A percentile compares a stretch with the other conserved stretches of the same genome.
Evolutionary conservation across 2,888 invertebrate species (phyloP).

Genomic region (Dryadula phaetusa): DNA sequence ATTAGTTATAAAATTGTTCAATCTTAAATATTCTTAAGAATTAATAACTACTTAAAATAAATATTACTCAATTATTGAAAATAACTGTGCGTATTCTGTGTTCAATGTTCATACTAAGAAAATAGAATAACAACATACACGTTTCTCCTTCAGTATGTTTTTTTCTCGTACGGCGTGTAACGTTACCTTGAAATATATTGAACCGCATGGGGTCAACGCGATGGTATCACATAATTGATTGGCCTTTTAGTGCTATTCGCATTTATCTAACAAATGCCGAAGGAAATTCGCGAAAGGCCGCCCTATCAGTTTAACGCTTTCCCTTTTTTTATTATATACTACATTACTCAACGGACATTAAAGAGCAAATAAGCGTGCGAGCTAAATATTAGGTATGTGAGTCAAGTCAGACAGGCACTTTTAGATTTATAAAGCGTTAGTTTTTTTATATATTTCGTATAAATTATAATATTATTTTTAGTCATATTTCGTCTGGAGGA

Average conservation of each 20-base stretch:
- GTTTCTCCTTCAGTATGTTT: not conserved
- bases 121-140: too few species aligned
- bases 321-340: slow-evolving; percentile 28
- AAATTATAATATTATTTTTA: too few species aligned
- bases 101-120: too few species aligned
- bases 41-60: too few species aligned
- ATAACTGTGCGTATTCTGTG: too few species aligned
- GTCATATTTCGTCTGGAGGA: too few species aligned
- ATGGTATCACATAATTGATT: slow-evolving; percentile 71
- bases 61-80: too few species aligned
- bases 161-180: slow-evolving; percentile 21
- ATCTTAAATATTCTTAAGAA: too few species aligned
- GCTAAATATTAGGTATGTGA: not conserved
- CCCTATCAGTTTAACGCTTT: slow-evolving; percentile 37
- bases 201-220: slow-evolving; percentile 49
- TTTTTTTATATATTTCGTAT: too few species aligned
- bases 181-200: slow-evolving; percentile 44
- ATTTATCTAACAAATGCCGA: slow-evolving; percentile 57
- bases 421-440: too few species aligned
- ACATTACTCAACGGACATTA: slow-evolving; percentile 4
- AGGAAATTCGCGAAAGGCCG: slow-evolving; percentile 48
- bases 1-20: too few species aligned
- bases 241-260: slow-evolving; percentile 63
- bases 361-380: not conserved
- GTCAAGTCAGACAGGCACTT: not conserved